These are phyloP conservation scores for Eulacestoma nigropectus DNA, from an alignment of 2,113 vertebrate species.

Conservation along the genomic window DNA sequence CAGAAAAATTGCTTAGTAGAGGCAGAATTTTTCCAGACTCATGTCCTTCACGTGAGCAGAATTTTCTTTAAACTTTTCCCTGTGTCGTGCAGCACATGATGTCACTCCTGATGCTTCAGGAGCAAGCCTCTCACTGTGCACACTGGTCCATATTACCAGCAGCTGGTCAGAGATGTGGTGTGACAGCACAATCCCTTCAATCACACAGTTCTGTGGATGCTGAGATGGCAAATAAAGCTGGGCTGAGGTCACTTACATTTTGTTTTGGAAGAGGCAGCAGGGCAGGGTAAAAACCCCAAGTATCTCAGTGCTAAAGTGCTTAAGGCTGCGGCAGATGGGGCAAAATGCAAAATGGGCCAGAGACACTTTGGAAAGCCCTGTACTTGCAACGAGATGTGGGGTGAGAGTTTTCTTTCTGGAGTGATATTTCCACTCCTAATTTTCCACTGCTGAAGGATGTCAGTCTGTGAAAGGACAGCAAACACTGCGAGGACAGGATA, in stretches of 20 bases:
- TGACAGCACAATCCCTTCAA: neutral
- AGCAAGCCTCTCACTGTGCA: neutral
- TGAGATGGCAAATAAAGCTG: neutral
- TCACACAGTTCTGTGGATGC: neutral
- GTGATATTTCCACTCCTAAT: neutral
- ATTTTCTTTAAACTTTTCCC: neutral
- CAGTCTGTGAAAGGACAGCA: neutral
- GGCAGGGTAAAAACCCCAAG: fast-evolving
- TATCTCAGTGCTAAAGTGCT: neutral
- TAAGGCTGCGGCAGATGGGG: neutral
- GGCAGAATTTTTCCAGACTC: neutral
- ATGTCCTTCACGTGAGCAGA: neutral
- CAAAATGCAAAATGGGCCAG: neutral
- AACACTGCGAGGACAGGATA: neutral
- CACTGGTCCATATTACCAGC: neutral
- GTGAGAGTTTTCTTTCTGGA: neutral
- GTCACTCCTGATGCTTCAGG: neutral
- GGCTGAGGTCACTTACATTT: neutral
- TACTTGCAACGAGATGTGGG: neutral
- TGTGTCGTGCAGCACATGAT: neutral
- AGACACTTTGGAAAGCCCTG: neutral
- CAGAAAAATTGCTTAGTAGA: neutral
- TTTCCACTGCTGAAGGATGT: neutral
- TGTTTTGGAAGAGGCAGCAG: neutral
- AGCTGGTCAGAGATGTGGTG: neutral